Percentiles rank a stretch among this genome's conserved stretches.
These are phyloP conservation scores for Taphrorychus bicolor DNA, from an alignment of 2,888 invertebrate species.

Conservation along the genomic window DNA sequence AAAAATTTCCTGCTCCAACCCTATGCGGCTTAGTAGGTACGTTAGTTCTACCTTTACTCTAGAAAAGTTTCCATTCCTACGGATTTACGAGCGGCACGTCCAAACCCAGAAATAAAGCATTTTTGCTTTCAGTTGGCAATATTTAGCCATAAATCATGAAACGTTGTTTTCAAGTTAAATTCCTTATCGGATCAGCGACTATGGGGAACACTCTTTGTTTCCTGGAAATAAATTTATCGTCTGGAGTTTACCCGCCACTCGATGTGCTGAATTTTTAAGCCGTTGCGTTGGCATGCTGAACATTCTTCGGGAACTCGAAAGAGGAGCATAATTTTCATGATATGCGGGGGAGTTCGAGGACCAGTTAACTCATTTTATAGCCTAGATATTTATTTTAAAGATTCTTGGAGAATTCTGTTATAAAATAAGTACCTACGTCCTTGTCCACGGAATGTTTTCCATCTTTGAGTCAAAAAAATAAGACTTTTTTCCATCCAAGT, in stretches of 20 bases:
- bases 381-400: no score
- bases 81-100: not conserved
- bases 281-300: not conserved
- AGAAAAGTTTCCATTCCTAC: not conserved
- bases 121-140: slow-evolving; percentile 16
- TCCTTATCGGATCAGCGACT: slow-evolving; percentile 18
- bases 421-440: no score
- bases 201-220: slow-evolving; percentile 13
- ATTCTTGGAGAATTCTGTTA: no score
- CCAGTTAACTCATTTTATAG: no score
- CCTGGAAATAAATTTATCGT: slow-evolving; percentile 12
- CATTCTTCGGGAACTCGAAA: not conserved
- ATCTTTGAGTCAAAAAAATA: no score
- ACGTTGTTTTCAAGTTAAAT: slow-evolving; percentile 30
- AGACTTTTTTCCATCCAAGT: no score
- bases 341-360: not conserved
- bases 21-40: no score
- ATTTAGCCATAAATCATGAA: slow-evolving; percentile 23
- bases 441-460: no score
- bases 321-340: not conserved
- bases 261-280: slow-evolving; percentile 2
- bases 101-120: slow-evolving; percentile 8
- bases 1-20: slow-evolving; percentile 26
- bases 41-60: not conserved
- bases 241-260: not conserved